A percentile compares a stretch with the other conserved stretches of the same genome.
Conservation (phyloP, 2,888 invertebrate species). For the Thymelicus lineola region DNA sequence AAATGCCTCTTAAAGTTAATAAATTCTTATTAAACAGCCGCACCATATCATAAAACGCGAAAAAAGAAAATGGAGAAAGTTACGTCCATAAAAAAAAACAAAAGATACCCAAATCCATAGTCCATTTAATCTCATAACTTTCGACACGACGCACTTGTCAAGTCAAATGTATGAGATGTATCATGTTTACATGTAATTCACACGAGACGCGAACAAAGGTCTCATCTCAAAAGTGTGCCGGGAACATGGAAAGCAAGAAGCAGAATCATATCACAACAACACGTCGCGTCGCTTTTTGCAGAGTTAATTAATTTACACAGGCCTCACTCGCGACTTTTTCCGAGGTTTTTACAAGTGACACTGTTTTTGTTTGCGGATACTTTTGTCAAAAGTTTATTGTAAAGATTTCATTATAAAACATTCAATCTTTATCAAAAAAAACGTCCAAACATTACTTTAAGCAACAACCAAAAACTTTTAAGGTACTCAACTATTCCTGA, state of each 20-base stretch:
- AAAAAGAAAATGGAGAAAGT: constrained; percentile 4
- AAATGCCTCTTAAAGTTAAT: background rate
- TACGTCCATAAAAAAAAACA: background rate
- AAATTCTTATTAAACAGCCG: background rate
- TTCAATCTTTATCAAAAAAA: no score
- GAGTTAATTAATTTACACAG: constrained; percentile 12
- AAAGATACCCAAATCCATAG: background rate
- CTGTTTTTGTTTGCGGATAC: background rate
- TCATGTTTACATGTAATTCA: background rate
- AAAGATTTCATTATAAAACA: no score
- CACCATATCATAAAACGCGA: background rate
- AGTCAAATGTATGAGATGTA: background rate
- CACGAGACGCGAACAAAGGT: background rate
- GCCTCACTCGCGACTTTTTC: background rate
- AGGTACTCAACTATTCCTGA: background rate
- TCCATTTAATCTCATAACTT: constrained; percentile 4
- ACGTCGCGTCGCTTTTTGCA: background rate
- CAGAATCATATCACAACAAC: constrained; percentile 13
- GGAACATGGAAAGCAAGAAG: background rate
- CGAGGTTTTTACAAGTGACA: background rate
- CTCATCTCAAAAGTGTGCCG: background rate
- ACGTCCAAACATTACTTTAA: no score
- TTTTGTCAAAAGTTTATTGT: background rate
- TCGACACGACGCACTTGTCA: constrained; percentile 1
- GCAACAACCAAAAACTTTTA: background rate